Conservation (phyloP, 2,113 vertebrate species). For the Plectropomus leopardus region DNA sequence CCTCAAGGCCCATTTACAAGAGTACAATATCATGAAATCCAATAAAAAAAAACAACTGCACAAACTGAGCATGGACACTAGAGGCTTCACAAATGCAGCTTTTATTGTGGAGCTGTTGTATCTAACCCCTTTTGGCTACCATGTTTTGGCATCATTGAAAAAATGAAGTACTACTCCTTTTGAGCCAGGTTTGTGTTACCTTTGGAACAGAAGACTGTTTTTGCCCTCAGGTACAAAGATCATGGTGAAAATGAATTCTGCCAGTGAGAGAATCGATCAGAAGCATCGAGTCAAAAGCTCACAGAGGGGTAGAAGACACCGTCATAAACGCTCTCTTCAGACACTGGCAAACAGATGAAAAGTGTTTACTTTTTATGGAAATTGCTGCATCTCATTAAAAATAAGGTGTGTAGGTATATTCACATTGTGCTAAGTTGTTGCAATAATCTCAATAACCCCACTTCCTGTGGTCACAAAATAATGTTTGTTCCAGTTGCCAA, state of each 20-base stretch:
- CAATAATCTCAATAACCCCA: not conserved
- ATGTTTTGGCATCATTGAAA: not conserved
- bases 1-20: not conserved
- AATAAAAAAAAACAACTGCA: not conserved
- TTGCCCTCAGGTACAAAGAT: not conserved
- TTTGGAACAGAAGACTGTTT: not conserved
- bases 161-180: not conserved
- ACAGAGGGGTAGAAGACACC: not conserved
- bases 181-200: not conserved
- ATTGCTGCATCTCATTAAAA: not conserved
- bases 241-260: not conserved
- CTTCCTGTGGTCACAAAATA: slow-evolving; percentile 9
- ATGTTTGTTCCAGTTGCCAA: slow-evolving; percentile 5
- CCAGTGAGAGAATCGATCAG: not conserved
- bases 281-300: not conserved
- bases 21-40: not conserved
- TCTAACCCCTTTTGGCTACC: not conserved
- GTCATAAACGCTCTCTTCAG: not conserved
- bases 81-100: not conserved
- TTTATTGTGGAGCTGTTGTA: no score
- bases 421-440: not conserved
- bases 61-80: not conserved
- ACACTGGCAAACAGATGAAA: not conserved
- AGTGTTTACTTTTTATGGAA: slow-evolving; percentile 19
- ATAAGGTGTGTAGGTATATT: not conserved